These are phyloP conservation scores for Eupeodes corollae DNA, from an alignment of 1,140 invertebrate genomes.

Conservation along the genomic window DNA sequence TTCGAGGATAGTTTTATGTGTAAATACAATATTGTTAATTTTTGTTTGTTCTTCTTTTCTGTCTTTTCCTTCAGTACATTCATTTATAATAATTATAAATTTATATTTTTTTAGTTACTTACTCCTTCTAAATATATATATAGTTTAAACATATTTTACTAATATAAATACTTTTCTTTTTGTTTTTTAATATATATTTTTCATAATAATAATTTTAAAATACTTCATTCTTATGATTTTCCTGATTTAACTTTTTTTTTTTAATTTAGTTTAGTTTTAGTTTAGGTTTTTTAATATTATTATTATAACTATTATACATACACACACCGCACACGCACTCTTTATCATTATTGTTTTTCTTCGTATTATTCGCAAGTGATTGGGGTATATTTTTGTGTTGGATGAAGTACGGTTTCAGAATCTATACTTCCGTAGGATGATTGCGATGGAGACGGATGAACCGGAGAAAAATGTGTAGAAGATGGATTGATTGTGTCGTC, in stretches of 20 bases:
- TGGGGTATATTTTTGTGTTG: not conserved
- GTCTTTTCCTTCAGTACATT: not conserved
- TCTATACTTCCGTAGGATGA: constrained; percentile 9
- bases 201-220: not conserved
- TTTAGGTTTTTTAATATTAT: not conserved
- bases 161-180: not conserved
- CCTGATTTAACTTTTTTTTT: not conserved
- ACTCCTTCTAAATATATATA: not conserved
- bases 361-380: not conserved
- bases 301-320: not conserved
- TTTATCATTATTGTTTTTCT: not conserved
- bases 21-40: not conserved
- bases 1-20: not conserved
- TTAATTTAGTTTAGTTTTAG: not conserved
- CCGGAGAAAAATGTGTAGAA: constrained; percentile 6
- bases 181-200: not conserved
- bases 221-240: not conserved
- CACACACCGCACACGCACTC: not conserved
- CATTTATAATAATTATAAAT: not conserved
- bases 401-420: constrained; percentile 1
- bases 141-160: not conserved
- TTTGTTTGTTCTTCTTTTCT: not conserved
- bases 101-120: not conserved
- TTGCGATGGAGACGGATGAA: constrained; percentile 5
- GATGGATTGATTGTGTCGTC: constrained; percentile 8